Percentiles rank a stretch among this genome's conserved stretches.
Conservation (phyloP, 1,140 invertebrate species). For the Adelges cooleyi region DNA sequence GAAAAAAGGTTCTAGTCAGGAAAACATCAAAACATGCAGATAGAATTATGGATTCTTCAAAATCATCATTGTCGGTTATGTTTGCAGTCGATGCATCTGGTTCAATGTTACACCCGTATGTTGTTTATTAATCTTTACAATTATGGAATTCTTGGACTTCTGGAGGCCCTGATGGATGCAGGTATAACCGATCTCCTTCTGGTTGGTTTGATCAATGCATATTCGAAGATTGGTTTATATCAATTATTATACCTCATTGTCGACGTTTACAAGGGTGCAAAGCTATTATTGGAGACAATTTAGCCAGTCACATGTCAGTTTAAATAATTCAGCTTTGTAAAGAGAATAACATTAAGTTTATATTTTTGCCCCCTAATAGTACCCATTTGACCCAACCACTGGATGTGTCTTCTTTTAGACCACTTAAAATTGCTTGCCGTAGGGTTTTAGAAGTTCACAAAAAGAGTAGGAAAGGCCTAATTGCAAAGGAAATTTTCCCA, state of each 20-base stretch:
- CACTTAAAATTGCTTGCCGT: slow-evolving; percentile 30
- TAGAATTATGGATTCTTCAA: slow-evolving; percentile 30
- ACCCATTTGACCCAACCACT: background rate
- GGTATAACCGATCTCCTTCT: background rate
- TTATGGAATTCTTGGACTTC: background rate
- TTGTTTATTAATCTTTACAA: slow-evolving; percentile 37
- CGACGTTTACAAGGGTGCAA: slow-evolving; percentile 25
- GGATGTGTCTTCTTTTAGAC: slow-evolving; percentile 32
- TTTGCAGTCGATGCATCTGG: slow-evolving; percentile 31
- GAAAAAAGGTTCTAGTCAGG: slow-evolving; percentile 31
- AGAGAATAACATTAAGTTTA: background rate
- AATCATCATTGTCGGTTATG: slow-evolving; percentile 30
- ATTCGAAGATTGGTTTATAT: background rate
- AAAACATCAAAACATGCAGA: slow-evolving; percentile 30
- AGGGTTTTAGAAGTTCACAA: slow-evolving; percentile 1
- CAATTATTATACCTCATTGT: slow-evolving; percentile 29
- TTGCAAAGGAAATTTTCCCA: background rate
- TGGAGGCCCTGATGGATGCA: background rate
- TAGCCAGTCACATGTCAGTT: background rate
- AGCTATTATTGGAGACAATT: slow-evolving; percentile 34
- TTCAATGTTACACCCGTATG: slow-evolving; percentile 36
- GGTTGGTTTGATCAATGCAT: background rate
- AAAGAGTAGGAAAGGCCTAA: background rate
- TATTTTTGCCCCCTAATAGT: background rate
- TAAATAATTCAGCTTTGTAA: background rate